Percentiles rank a stretch among this genome's conserved stretches.
phyloP scores from a whole-genome alignment of 1,140 invertebrate genomes.

The Cotesia chilonis region DNA sequence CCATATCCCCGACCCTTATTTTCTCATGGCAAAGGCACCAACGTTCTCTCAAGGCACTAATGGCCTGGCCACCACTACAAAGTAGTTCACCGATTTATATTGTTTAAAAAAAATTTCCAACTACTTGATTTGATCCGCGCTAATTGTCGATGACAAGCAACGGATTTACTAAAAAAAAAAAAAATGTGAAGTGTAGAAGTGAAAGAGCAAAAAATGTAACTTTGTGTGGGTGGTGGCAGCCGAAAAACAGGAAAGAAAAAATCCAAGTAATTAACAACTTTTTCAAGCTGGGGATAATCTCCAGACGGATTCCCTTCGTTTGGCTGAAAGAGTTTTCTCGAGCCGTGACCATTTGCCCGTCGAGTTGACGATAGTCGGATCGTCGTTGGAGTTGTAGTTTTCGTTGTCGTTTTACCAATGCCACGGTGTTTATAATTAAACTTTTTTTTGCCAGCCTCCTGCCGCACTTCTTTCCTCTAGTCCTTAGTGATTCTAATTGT shows the following conservation, averaged over 20 bases:
- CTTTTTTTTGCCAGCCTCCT: slow-evolving; percentile 36
- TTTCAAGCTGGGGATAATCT: slow-evolving; percentile 66
- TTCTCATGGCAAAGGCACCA: slow-evolving; percentile 47
- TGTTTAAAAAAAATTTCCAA: not conserved
- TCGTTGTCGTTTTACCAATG: slow-evolving; percentile 39
- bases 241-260: slow-evolving; percentile 49
- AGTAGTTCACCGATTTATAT: not conserved
- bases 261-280: slow-evolving; percentile 68
- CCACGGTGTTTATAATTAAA: slow-evolving; percentile 47
- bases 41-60: slow-evolving; percentile 28
- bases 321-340: slow-evolving; percentile 64
- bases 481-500: slow-evolving; percentile 66
- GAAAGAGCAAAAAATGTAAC: slow-evolving; percentile 35
- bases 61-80: not conserved
- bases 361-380: slow-evolving; percentile 36
- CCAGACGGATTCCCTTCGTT: slow-evolving; percentile 66
- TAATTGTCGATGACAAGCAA: slow-evolving; percentile 5
- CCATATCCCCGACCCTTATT: slow-evolving; percentile 11
- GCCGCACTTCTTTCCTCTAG: slow-evolving; percentile 43
- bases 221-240: slow-evolving; percentile 16
- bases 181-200: slow-evolving; percentile 38
- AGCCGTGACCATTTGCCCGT: slow-evolving; percentile 65
- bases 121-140: not conserved
- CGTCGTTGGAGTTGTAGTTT: slow-evolving; percentile 28
- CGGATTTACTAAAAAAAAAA: slow-evolving; percentile 23